Conservation (phyloP, 37 sponge, comb jelly and placozoan genomes). For the Theonella swinhoei region DNA sequence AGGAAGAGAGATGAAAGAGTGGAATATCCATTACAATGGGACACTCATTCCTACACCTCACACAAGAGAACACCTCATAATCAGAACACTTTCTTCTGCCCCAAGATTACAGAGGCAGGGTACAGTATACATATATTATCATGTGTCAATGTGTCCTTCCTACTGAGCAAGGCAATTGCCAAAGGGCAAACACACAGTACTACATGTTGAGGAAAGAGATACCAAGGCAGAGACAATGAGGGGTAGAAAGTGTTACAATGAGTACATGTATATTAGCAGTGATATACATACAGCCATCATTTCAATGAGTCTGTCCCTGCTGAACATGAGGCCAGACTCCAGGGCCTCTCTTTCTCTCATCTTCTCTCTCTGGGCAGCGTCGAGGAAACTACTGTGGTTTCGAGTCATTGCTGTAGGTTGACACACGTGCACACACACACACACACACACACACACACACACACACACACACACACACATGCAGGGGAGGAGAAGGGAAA, state of each 20-base stretch:
- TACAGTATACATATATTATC: too few species aligned
- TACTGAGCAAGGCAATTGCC: too few species aligned
- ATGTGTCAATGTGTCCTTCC: too few species aligned
- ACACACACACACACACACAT: not conserved
- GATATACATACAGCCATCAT: conserved; percentile 61
- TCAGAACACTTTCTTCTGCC: too few species aligned
- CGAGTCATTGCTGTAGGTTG: conserved; percentile 10
- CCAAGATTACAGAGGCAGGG: too few species aligned
- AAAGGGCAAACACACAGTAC: too few species aligned
- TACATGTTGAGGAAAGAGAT: not conserved
- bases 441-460: conserved; percentile 6
- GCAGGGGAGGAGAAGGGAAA: not conserved
- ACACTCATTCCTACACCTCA: too few species aligned
- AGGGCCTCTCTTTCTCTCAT: conserved; percentile 67
- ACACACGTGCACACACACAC: not conserved
- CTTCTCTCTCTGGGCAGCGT: conserved; percentile 80
- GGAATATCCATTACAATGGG: too few species aligned
- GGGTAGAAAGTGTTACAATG: not conserved
- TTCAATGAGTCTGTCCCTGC: conserved; percentile 67
- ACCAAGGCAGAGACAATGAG: not conserved
- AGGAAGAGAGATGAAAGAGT: not conserved
- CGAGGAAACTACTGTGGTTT: conserved; percentile 56
- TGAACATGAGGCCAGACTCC: conserved; percentile 43
- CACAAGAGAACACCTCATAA: too few species aligned
- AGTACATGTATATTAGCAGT: too few species aligned